Percentiles rank a stretch among this genome's conserved stretches.
Evolutionary conservation across 30 jellyfish, hydroid and myxozoan species (phyloP).

Genomic region (Nemopilema nomurai): DNA sequence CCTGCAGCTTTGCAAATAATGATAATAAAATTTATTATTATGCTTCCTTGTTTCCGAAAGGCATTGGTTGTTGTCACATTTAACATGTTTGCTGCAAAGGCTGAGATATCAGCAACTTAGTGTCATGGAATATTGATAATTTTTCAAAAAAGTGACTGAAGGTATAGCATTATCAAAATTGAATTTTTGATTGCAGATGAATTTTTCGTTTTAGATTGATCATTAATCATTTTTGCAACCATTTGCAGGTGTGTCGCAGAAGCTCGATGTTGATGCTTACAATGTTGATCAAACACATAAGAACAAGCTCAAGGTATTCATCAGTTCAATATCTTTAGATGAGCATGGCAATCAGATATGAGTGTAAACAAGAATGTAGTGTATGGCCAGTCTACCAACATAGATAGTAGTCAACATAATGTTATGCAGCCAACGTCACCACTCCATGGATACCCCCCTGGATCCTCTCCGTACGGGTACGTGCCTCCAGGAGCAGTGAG

Average conservation of each 20-base stretch:
- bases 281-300: background rate
- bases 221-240: background rate
- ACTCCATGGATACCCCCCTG: constrained; percentile 61
- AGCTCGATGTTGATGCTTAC: background rate
- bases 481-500: constrained; percentile 42
- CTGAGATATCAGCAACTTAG: too few relatives aligned
- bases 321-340: constrained; percentile 36
- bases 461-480: constrained; percentile 58
- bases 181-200: too few relatives aligned
- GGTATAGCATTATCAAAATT: too few relatives aligned
- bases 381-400: constrained; percentile 57
- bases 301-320: background rate
- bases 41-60: too few relatives aligned
- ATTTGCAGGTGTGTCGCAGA: background rate
- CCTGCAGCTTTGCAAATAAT: too few relatives aligned
- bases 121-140: too few relatives aligned
- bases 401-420: constrained; percentile 42
- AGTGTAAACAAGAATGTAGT: constrained; percentile 57
- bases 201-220: background rate
- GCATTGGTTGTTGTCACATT: too few relatives aligned
- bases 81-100: too few relatives aligned
- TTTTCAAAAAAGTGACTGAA: too few relatives aligned
- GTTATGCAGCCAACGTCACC: constrained; percentile 79
- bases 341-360: constrained; percentile 67
- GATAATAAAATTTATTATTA: too few relatives aligned